Conservation (phyloP, 2,113 vertebrate species). For the Vicugna pacos region DNA sequence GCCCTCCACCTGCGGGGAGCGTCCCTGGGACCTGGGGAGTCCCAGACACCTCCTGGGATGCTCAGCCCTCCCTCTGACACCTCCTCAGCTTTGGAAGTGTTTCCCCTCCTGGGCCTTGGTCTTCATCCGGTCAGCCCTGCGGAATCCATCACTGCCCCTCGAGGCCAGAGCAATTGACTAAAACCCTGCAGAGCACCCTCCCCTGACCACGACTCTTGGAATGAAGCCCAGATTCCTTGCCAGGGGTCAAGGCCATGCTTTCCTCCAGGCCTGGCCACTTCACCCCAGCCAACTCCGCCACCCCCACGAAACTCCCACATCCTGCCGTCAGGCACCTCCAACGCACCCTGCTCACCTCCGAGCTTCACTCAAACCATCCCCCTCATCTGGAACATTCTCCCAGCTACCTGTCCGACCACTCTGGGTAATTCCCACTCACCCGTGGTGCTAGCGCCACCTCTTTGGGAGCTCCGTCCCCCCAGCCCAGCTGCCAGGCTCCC, state of each 20-base stretch:
- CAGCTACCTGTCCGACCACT: accelerated
- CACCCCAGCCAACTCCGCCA: accelerated
- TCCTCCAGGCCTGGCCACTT: not conserved
- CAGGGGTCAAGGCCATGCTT: too few relatives aligned
- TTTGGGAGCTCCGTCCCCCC: accelerated
- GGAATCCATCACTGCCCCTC: not conserved
- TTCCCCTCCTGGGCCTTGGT: not conserved
- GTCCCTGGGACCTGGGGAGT: accelerated
- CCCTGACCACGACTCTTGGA: not conserved
- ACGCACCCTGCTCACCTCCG: accelerated
- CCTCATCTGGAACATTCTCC: not conserved
- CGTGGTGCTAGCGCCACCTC: accelerated
- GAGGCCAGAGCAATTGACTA: not conserved
- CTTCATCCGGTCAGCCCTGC: not conserved
- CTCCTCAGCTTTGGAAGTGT: too few relatives aligned
- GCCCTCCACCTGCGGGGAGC: accelerated
- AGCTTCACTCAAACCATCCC: not conserved
- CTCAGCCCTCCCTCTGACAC: too few relatives aligned
- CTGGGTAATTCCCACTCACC: not conserved
- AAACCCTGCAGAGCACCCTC: not conserved
- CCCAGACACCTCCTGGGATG: accelerated
- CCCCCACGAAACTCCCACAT: accelerated
- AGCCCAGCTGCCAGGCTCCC: not conserved
- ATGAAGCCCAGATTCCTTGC: not conserved
- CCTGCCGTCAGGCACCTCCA: not conserved